Conservation (phyloP, 2,113 vertebrate species). For the Bujurquina vittata region DNA sequence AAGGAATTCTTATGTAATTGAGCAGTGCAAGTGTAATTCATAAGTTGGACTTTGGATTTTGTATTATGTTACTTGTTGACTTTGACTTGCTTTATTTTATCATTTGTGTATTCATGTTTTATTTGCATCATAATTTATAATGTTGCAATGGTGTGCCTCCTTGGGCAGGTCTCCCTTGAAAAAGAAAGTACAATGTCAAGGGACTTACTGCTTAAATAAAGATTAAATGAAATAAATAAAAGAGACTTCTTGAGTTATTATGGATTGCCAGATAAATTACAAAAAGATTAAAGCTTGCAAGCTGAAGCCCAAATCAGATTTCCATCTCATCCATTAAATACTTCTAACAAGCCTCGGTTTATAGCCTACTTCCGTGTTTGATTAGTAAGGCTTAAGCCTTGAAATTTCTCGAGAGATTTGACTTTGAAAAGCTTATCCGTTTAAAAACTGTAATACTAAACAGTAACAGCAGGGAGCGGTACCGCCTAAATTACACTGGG, state of each 20-base stretch:
- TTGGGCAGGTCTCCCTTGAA: background rate
- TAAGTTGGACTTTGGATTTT: background rate
- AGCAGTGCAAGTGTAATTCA: background rate
- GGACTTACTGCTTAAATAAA: background rate
- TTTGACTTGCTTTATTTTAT: background rate
- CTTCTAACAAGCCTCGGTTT: background rate
- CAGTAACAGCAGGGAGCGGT: conserved; percentile 6
- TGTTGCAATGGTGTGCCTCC: background rate
- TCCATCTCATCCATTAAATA: conserved; percentile 1
- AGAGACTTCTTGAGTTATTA: background rate
- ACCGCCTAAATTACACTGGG: background rate
- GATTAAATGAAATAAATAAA: background rate
- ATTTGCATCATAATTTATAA: background rate
- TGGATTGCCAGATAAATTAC: background rate
- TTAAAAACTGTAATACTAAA: background rate
- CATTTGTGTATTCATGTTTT: background rate
- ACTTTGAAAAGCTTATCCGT: background rate
- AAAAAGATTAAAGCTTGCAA: background rate
- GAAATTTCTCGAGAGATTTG: background rate
- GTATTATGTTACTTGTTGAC: background rate
- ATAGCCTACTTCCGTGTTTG: background rate
- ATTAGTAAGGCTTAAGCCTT: conserved; percentile 12
- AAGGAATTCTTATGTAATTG: background rate
- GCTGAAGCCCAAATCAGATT: background rate
- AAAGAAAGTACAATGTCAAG: background rate